A percentile compares a stretch with the other conserved stretches of the same genome.
These are phyloP conservation scores for Trichogramma evanescens DNA, from an alignment of 2,888 invertebrate genomes.

Conservation along the genomic window DNA sequence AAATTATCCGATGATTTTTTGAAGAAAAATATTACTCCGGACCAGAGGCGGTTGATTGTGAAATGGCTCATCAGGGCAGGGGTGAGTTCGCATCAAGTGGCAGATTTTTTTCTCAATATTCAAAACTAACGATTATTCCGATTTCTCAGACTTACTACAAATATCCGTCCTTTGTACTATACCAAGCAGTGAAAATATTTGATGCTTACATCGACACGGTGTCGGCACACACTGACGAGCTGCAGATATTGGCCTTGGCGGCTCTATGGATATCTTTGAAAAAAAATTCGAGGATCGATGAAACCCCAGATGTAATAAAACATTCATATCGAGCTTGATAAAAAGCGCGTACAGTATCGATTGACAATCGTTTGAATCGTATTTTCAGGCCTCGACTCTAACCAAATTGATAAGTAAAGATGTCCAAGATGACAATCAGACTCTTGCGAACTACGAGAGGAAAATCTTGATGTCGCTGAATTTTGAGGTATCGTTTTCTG, in stretches of 20 bases:
- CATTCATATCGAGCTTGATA: not conserved
- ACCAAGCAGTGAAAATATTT: constrained; percentile 35
- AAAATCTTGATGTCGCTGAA: constrained; percentile 28
- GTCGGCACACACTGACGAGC: constrained; percentile 10
- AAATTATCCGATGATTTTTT: constrained; percentile 24
- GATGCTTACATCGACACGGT: constrained; percentile 30
- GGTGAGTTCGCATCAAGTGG: constrained; percentile 10
- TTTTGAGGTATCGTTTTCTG: constrained; percentile 33
- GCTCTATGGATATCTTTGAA: constrained; percentile 36
- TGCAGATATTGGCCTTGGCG: constrained; percentile 31
- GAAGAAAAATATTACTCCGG: constrained; percentile 19
- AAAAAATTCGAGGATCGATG: constrained; percentile 23
- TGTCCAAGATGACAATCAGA: constrained; percentile 14
- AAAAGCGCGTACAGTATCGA: not conserved
- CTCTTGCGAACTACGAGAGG: constrained; percentile 26
- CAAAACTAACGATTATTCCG: not conserved
- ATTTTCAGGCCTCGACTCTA: too few species aligned
- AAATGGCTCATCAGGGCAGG: constrained; percentile 15
- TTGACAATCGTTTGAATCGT: not conserved
- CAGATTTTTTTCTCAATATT: not conserved
- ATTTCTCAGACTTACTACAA: constrained; percentile 26
- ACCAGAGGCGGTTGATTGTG: constrained; percentile 30
- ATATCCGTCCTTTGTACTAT: constrained; percentile 28
- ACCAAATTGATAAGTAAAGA: constrained; percentile 21
- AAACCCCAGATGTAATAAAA: constrained; percentile 25